Base-by-base conservation (phyloP, 2,888 invertebrate genomes). In the Pammene aurita region DNA sequence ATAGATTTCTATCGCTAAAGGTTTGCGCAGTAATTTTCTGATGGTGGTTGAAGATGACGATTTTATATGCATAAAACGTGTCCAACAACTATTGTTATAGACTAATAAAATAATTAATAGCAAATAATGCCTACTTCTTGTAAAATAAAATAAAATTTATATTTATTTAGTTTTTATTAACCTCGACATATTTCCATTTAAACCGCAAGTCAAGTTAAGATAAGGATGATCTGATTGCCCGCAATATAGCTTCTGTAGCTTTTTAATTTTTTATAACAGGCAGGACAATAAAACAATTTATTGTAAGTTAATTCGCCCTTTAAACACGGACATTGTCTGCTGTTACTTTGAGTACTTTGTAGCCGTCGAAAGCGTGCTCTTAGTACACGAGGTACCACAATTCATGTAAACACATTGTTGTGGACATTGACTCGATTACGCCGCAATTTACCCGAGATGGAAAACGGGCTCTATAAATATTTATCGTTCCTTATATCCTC, bases 391-490 rank as follows among this genome's bases (percentile, higher is more conserved):
- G 72, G 73, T 73, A 74, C 77, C 75, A 74, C 75, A 74, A 74
- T 77, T 75, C 77, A 82, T 80, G 81, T 81, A 80, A 84, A 83
- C 84, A 89, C 88, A 84, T 84, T 88, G 87, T 86, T 84, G 87
- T 83, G 80, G 87, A 84, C 81, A 80, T 83, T 83, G 84, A 84
- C 85, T 85, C 83, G 87, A 89, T 91, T 88, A 89, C 89, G 84
- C 83, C 72, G 86, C 88, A 89, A 90, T 91, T 88, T 88, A 84
- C 80, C 79, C 75, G 80, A 83, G 84, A 83, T 81, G 85, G 85
- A 84, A 87, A 86, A 87, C 82, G 82, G 84, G 84, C 75, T 84
- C 84, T 86, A 89, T 92, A 92, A 90, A 91, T 91, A 89, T 91
- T 92, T 91, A 92, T 87, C 86, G 83, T 84, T 82, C 77, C 78